These are phyloP conservation scores for Malurus elegans DNA, from an alignment of 2,113 vertebrate species.

Conservation along the genomic window DNA sequence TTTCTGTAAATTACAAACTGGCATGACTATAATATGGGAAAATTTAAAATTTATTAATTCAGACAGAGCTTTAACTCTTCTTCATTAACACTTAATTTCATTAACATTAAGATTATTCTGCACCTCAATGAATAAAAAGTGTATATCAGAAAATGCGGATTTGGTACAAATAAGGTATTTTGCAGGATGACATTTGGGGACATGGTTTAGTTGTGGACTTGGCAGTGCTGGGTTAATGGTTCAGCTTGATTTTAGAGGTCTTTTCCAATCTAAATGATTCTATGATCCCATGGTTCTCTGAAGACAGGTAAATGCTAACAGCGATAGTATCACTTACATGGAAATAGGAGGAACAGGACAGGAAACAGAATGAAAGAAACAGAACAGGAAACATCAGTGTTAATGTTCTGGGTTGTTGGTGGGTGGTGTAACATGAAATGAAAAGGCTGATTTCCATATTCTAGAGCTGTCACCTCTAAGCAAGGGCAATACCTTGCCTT, in stretches of 20 bases:
- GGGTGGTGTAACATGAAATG: not conserved
- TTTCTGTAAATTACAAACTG: not conserved
- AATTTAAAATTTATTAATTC: not conserved
- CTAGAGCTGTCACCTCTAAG: not conserved
- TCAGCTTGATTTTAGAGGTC: not conserved
- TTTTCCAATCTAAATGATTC: not conserved
- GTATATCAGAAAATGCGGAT: not conserved
- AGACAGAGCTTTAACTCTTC: not conserved
- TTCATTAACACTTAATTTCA: not conserved
- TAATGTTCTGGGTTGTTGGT: accelerated
- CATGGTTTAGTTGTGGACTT: not conserved
- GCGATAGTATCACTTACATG: not conserved
- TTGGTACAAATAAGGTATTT: not conserved
- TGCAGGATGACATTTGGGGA: not conserved
- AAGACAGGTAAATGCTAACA: not conserved
- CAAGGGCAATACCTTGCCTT: not conserved
- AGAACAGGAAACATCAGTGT: not conserved
- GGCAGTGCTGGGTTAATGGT: not conserved
- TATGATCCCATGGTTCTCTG: not conserved
- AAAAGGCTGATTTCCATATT: not conserved
- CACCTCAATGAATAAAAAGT: not conserved
- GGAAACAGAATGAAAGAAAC: not conserved
- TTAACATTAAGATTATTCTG: not conserved
- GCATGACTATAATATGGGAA: not conserved
- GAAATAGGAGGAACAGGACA: not conserved